Evolutionary conservation across 2,888 invertebrate species (phyloP), one percentile per base, ranked within the genome.

Genomic region (Pachymerium ferrugineum): DNA sequence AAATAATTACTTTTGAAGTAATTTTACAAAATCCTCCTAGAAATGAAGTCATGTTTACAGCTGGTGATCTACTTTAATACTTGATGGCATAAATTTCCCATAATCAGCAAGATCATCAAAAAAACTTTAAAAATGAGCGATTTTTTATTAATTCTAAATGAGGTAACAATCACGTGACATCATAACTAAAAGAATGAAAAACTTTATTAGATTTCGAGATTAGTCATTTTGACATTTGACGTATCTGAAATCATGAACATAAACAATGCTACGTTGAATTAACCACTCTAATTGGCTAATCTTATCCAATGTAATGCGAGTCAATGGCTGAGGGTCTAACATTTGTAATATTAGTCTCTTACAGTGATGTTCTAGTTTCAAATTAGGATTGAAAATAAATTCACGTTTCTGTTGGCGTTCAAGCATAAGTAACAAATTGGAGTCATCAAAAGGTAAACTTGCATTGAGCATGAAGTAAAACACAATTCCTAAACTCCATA

Each of bases 401-500:
- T 62, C 28, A 1, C 71, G 71, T 38, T 19, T 71, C 28, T 71
- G 38, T 38, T 71, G 71, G 1, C 14, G 71, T 33, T 38, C 28
- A 10, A 71, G 71, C 71, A 38, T 71, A 19, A 3, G 3, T 12
- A 0, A 3, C 28, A 73, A 54, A 30, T 54, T 30, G 5, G 30
- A n/a, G 22, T 47, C 30, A 14, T 62, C 73, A 54, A 73, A 73
- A 16, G 73, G 73, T n/a, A 73, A n/a, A 5, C 31, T 16, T 5
- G 28, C 28, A 16, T 14, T 62, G 6, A 73, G 30, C 62, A 73
- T 62, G 12, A 54, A 30, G 16, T 62, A 73, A 16, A 73, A 54
- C 19, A 73, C 35, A 30, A 73, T 29, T 25, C 73, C 73, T 14
- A 73, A 19, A 30, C 62, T 62, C 73, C 73, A 73, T 12, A 73